A percentile compares a stretch with the other conserved stretches of the same genome.
These are phyloP conservation scores for Argyresthia albistria DNA, from an alignment of 2,888 invertebrate genomes.

Conservation along the genomic window DNA sequence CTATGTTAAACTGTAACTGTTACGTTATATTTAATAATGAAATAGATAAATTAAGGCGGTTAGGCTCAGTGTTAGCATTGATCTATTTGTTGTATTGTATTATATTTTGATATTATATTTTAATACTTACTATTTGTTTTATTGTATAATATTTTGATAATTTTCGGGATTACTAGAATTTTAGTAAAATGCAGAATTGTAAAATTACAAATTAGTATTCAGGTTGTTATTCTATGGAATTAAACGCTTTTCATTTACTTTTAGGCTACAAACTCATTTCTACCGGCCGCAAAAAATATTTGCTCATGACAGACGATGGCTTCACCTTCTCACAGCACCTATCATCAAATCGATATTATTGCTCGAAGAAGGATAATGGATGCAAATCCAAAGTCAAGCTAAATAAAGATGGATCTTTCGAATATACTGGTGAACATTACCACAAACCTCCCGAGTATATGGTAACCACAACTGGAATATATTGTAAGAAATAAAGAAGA, in stretches of 20 bases:
- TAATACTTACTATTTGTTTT: neutral
- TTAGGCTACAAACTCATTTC: neutral
- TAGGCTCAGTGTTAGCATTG: neutral
- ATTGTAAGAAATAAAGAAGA: neutral
- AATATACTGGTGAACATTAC: neutral
- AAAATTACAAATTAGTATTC: neutral
- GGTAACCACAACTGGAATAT: neutral
- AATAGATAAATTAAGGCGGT: neutral
- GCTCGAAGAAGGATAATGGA: neutral
- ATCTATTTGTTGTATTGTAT: neutral
- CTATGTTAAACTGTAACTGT: neutral
- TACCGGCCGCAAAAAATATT: neutral
- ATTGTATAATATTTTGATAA: neutral
- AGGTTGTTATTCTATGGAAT: too few relatives aligned
- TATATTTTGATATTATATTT: neutral
- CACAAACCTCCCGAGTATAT: neutral
- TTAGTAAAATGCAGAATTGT: neutral
- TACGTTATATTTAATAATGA: neutral
- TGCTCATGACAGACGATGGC: neutral
- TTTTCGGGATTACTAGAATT: neutral
- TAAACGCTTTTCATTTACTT: neutral
- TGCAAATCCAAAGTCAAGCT: neutral
- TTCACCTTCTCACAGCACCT: neutral
- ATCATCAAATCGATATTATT: neutral
- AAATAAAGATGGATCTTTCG: neutral